A percentile compares a stretch with the other conserved stretches of the same genome.
Conservation (phyloP, 2,113 vertebrate genomes). For the Tonatia bakeri region DNA sequence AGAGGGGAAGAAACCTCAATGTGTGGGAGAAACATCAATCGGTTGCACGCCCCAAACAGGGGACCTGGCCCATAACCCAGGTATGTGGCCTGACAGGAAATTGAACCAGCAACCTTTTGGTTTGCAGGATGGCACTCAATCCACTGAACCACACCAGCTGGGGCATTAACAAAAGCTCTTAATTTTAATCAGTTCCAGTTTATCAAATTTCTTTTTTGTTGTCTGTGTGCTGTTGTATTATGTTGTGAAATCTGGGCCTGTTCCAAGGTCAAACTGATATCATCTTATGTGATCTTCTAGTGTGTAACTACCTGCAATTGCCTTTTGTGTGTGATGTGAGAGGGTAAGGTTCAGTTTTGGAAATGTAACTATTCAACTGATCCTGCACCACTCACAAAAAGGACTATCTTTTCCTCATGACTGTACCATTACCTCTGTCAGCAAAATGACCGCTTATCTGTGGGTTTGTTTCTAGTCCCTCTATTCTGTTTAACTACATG, state of each 20-base stretch:
- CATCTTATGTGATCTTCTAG: not conserved
- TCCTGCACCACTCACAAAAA: not conserved
- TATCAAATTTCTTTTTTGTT: not conserved
- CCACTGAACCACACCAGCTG: too few relatives aligned
- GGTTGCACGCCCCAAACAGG: too few relatives aligned
- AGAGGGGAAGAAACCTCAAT: too few relatives aligned
- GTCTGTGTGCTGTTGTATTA: not conserved
- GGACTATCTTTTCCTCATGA: not conserved
- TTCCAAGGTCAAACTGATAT: not conserved
- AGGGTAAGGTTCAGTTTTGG: not conserved
- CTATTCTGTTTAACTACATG: not conserved
- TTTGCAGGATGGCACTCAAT: too few relatives aligned
- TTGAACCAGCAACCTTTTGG: too few relatives aligned
- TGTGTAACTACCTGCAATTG: not conserved
- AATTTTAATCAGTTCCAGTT: not conserved
- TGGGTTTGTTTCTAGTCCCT: not conserved
- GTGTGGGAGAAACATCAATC: too few relatives aligned
- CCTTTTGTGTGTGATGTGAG: not conserved
- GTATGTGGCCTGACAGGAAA: too few relatives aligned
- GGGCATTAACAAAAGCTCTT: not conserved
- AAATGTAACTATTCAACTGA: not conserved
- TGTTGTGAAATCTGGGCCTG: not conserved
- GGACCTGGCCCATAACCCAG: too few relatives aligned
- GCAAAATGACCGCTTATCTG: not conserved
- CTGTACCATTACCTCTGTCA: not conserved